Evolutionary conservation across 1,140 invertebrate species (phyloP).

Genomic region (Cylas formicarius): DNA sequence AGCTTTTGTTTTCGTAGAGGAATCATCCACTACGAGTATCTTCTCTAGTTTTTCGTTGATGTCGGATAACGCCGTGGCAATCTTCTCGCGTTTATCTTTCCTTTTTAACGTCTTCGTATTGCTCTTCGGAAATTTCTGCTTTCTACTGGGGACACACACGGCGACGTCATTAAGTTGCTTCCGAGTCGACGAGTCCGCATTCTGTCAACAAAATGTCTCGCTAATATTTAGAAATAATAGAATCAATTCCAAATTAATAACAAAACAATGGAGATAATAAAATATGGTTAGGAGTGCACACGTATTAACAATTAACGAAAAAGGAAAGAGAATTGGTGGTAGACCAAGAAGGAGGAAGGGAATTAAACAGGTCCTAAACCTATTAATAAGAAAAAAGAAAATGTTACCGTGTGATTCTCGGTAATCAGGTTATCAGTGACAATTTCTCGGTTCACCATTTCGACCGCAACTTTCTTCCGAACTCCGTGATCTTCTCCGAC

Average conservation of each 20-base stretch:
- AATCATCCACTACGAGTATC: no score
- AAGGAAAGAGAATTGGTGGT: no score
- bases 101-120: neutral
- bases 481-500: neutral
- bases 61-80: conserved; percentile 1
- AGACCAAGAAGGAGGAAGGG: no score
- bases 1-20: no score
- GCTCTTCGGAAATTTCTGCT: conserved; percentile 3
- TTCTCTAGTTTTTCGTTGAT: conserved; percentile 14
- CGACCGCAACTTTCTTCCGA: neutral
- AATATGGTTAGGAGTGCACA: no score
- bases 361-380: neutral
- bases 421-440: no score
- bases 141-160: no score
- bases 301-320: no score
- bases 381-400: neutral
- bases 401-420: neutral
- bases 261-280: no score
- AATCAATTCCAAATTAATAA: no score
- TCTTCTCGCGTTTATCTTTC: neutral
- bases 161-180: neutral
- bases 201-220: conserved; percentile 5
- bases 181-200: conserved; percentile 4
- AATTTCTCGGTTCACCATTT: neutral
- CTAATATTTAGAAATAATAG: no score